Base-by-base conservation (phyloP, 1,140 invertebrate genomes). In the Amyelois transitella region DNA sequence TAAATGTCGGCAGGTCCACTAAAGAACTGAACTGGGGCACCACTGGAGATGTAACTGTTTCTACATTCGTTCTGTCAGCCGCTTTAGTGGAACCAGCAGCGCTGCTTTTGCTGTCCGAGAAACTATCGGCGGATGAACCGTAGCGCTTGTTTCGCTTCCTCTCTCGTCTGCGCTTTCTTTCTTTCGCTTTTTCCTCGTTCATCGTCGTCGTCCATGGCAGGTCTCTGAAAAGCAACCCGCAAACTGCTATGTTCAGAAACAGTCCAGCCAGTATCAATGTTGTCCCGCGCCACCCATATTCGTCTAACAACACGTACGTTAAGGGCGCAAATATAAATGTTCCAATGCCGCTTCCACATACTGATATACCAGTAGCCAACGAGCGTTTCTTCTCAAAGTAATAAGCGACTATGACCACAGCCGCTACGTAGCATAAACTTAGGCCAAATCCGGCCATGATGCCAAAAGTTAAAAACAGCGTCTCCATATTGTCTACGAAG, bases 331-430 rank as follows among this genome's bases (percentile, higher is more conserved):
- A 97, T 50, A 98, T 92, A 75, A 98, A 97, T 0, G 96, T 98
- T 0, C 97, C 94, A 43, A 96, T 94, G 6, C 95, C 95, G 69
- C 94, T 96, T 0, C 96, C 96, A 74, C 96, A 97, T 0, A 98
- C 96, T 0, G 96, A 95, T 18, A 99, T 90, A 0, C 97, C 97
- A 0, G 97, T 99, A 0, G 97, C 97, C 43, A 99, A 91, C 0
- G 96, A 97, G 49, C 97, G 88, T 71, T 92, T 94, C 67, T 95
- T 95, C 67, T 99, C 97, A 80, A 99, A 99, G 80, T 98, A 99
- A 77, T 97, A 98, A 1, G 97, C 96, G 2, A 99, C 97, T 63
- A 97, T 96, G 0, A 99, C 97, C 1, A 96, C 94, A 0, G 95
- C 95, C 0, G 96, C 94, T 1, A 98, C 96, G 75, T 95, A 96